Evolutionary conservation across 2,888 invertebrate species (phyloP).

Genomic region (Papilio gigon): DNA sequence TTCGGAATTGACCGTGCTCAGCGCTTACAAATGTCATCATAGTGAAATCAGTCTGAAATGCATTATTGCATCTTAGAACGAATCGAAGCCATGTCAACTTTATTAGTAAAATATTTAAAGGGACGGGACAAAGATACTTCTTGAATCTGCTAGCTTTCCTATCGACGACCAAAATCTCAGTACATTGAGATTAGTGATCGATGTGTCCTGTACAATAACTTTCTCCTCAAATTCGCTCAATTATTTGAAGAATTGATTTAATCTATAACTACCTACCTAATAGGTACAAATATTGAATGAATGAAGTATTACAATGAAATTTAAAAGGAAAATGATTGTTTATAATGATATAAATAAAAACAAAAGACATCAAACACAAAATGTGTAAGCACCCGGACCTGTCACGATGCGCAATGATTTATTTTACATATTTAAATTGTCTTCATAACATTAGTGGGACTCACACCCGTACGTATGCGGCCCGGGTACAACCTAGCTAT

Average conservation of each 20-base stretch:
- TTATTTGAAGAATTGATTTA: too few species aligned
- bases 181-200: background rate
- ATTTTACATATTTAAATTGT: slow-evolving; percentile 29
- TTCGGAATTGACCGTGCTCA: slow-evolving; percentile 41
- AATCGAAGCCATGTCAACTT: too few species aligned
- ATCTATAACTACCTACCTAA: background rate
- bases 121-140: too few species aligned
- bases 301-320: background rate
- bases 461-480: slow-evolving; percentile 48
- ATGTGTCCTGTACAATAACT: too few species aligned
- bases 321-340: slow-evolving; percentile 17
- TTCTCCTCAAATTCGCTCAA: too few species aligned
- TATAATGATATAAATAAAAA: slow-evolving; percentile 18
- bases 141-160: too few species aligned
- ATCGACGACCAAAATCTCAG: background rate
- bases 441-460: slow-evolving; percentile 23
- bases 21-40: background rate
- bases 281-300: background rate
- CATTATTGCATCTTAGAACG: background rate
- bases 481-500: slow-evolving; percentile 50
- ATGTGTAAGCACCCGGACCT: slow-evolving; percentile 16
- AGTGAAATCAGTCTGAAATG: background rate
- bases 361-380: slow-evolving; percentile 21
- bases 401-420: slow-evolving; percentile 15
- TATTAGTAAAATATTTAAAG: too few species aligned